Conservation (phyloP, 2,888 invertebrate species). For the Eretmocerus hayati region DNA sequence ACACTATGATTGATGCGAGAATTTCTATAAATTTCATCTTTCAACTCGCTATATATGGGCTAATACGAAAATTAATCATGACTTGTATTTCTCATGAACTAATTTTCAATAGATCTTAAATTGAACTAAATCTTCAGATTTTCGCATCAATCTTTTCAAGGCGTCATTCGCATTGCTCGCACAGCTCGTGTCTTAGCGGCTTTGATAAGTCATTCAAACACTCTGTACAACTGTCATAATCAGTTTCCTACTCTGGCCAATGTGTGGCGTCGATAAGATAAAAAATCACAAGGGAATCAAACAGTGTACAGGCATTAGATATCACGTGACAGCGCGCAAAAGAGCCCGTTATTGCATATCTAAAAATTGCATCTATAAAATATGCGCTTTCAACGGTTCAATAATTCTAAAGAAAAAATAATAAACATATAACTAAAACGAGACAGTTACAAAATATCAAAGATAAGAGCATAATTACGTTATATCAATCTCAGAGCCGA, state of each 20-base stretch:
- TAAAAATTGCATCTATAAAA: conserved; percentile 10
- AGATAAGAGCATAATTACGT: conserved; percentile 8
- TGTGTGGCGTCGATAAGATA: conserved; percentile 2
- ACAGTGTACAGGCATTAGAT: conserved; percentile 19
- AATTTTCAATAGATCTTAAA: too few relatives aligned
- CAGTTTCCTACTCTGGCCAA: conserved; percentile 12
- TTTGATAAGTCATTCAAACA: conserved; percentile 10
- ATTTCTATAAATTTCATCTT: too few relatives aligned
- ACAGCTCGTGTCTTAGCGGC: conserved; percentile 19
- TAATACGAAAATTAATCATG: too few relatives aligned
- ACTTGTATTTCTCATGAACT: too few relatives aligned
- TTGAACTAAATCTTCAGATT: too few relatives aligned
- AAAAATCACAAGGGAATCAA: conserved; percentile 15
- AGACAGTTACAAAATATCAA: conserved; percentile 5
- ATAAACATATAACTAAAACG: conserved; percentile 1
- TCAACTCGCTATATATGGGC: too few relatives aligned
- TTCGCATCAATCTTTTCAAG: not conserved
- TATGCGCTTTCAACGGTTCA: conserved; percentile 5
- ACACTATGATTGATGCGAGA: too few relatives aligned
- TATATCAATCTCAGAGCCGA: conserved; percentile 2
- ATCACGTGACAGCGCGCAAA: conserved; percentile 14
- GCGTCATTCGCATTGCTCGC: conserved; percentile 7
- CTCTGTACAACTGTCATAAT: conserved; percentile 6
- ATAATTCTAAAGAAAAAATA: conserved; percentile 9
- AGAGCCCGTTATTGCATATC: conserved; percentile 7